These are phyloP conservation scores for Lutraria rhynchaena DNA, from an alignment of 1,140 invertebrate species.

Conservation along the genomic window DNA sequence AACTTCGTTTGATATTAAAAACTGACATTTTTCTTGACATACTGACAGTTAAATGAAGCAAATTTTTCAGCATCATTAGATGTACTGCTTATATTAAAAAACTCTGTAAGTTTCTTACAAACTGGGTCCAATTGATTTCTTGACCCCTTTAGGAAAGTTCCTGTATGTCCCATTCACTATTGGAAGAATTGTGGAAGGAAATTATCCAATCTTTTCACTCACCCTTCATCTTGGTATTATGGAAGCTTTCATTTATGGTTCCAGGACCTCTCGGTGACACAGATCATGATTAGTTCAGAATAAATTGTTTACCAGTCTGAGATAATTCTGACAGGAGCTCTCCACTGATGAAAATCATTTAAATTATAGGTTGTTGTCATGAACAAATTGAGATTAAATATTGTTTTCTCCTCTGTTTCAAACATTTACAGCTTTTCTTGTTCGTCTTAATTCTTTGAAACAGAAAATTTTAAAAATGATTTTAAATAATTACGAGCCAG, in stretches of 20 bases:
- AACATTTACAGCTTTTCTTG: too few relatives aligned
- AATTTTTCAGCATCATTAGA: conserved; percentile 11
- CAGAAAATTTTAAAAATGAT: too few relatives aligned
- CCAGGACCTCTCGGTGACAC: conserved; percentile 21
- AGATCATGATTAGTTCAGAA: conserved; percentile 16
- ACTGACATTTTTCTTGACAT: conserved; percentile 31
- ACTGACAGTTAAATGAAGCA: conserved; percentile 17
- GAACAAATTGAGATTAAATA: too few relatives aligned
- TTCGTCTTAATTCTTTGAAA: too few relatives aligned
- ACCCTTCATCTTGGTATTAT: not conserved
- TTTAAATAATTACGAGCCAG: too few relatives aligned
- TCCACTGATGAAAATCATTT: too few relatives aligned
- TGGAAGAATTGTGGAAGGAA: conserved; percentile 5
- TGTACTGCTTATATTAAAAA: conserved; percentile 18
- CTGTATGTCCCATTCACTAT: not conserved
- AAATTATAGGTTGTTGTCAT: too few relatives aligned
- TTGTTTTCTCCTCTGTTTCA: too few relatives aligned
- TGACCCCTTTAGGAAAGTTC: not conserved
- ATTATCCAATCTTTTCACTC: conserved; percentile 28
- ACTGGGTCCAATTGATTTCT: conserved; percentile 11
- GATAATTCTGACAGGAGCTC: conserved; percentile 16
- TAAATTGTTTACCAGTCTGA: conserved; percentile 24
- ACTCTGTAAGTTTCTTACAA: conserved; percentile 14
- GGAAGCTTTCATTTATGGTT: conserved; percentile 23
- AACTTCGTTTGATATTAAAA: conserved; percentile 26